Conservation (phyloP, 2,888 invertebrate genomes). For the Meliscaeva auricollis region DNA sequence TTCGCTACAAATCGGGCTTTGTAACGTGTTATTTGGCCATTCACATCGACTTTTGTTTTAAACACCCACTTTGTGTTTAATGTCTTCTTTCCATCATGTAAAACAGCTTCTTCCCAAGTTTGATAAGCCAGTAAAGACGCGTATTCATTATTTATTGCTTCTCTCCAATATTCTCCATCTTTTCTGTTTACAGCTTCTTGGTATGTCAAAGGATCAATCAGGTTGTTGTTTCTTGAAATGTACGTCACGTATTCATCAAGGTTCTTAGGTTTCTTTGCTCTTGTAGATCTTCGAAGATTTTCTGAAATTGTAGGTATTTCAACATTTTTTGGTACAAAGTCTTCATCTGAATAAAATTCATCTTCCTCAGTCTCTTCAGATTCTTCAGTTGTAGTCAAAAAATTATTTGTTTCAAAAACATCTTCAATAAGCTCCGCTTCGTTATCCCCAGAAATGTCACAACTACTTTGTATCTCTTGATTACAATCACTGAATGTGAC, state of each 20-base stretch:
- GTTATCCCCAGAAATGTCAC: neutral
- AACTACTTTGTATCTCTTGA: neutral
- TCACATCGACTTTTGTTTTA: neutral
- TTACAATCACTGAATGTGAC: neutral
- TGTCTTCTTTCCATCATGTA: neutral
- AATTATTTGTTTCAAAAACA: no score
- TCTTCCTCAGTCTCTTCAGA: neutral
- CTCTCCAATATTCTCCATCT: neutral
- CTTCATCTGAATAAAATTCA: neutral
- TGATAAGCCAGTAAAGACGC: neutral
- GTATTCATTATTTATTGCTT: neutral
- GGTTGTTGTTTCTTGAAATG: neutral
- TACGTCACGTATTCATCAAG: neutral
- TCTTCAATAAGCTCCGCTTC: neutral
- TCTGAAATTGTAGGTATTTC: neutral
- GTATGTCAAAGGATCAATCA: neutral
- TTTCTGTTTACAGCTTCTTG: neutral
- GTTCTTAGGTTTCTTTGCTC: neutral
- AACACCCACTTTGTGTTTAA: neutral
- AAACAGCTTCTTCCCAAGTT: conserved; percentile 9
- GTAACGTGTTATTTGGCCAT: neutral
- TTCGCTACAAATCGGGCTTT: no score
- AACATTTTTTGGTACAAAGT: neutral
- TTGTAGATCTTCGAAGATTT: neutral
- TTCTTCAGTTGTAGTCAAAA: neutral